Base-by-base conservation (phyloP, 2,888 invertebrate species). In the Rhagophthalmus giganteus region DNA sequence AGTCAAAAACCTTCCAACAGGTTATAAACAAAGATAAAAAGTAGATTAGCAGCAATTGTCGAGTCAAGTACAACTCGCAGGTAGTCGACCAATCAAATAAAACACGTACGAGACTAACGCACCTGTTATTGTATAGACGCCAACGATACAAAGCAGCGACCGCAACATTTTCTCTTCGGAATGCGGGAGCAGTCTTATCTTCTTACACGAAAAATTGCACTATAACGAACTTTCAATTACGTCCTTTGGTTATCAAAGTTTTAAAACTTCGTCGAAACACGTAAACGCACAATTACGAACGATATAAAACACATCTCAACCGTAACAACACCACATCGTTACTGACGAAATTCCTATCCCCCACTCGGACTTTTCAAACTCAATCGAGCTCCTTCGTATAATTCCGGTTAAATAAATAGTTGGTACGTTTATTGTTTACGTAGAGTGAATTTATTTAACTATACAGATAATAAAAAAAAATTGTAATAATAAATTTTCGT, bases 61-160 rank as follows among this genome's bases (percentile, higher is more conserved):
- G 24, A 51, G 40, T 51, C 45, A 40, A 40, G 45, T 39, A 35
- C 28, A 14, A 48, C 50, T 33, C 34, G 45, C 44, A 45, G 30
- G 30, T 38, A 24, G 51, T 51, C 34, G 50, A 20, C 42, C 51
- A 51, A 51, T 40, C 39, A 51, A 51, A 51, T 45, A 41, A 49
- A 41, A 49, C 30, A 35, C 39, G 44, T 45, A 51, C 45, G 51
- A n/a, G n/a, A 51, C 28, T 45, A 51, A 52, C 52, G 31, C 52
- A 52, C 52, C 52, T 52, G 52, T 52, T 52, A 52, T 41, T 47
- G 42, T 32, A 26, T 35, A 35, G 26, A 47, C 37, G 52, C 35
- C 46, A 37, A 41, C 41, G 11, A 31, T 15, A 31, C 25, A 46
- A 24, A 52, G 26, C 52, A 47, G 31, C 46, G 34, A 52, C 12